These are phyloP conservation scores for Cheirogaleus major DNA, from an alignment of 2,797 vertebrate species.

Conservation along the genomic window DNA sequence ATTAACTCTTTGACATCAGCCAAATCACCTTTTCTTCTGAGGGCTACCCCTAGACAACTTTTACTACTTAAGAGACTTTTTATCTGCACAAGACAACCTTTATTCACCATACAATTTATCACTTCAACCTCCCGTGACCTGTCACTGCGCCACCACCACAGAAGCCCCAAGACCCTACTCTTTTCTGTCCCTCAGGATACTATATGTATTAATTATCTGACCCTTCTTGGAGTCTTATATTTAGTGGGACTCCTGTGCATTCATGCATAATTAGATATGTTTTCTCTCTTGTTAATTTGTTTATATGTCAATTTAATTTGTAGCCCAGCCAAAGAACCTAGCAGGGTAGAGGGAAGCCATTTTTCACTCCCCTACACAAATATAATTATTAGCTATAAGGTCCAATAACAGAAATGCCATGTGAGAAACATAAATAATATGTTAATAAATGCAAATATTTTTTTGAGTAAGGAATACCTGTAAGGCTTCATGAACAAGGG, in stretches of 20 bases:
- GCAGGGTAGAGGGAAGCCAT: not conserved
- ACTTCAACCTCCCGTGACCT: not conserved
- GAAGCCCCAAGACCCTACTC: not conserved
- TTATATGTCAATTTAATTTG: not conserved
- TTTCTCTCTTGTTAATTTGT: not conserved
- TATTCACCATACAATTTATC: not conserved
- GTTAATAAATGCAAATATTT: not conserved
- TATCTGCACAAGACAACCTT: not conserved
- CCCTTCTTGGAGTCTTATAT: not conserved
- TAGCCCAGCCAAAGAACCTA: not conserved
- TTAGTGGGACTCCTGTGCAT: not conserved
- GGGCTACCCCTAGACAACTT: not conserved
- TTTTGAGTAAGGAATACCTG: not conserved
- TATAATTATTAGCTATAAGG: not conserved
- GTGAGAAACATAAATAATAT: not conserved
- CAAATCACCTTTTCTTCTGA: not conserved
- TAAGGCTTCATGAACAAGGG: not conserved
- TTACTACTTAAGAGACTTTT: not conserved
- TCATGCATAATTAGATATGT: not conserved
- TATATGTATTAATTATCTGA: not conserved
- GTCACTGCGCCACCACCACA: not conserved
- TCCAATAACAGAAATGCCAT: not conserved
- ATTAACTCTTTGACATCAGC: not conserved
- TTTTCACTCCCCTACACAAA: not conserved
- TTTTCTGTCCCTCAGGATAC: not conserved